Evolutionary conservation across 1,140 invertebrate species (phyloP).

Genomic region (Pachyrhynchus sulphureomaculatus): DNA sequence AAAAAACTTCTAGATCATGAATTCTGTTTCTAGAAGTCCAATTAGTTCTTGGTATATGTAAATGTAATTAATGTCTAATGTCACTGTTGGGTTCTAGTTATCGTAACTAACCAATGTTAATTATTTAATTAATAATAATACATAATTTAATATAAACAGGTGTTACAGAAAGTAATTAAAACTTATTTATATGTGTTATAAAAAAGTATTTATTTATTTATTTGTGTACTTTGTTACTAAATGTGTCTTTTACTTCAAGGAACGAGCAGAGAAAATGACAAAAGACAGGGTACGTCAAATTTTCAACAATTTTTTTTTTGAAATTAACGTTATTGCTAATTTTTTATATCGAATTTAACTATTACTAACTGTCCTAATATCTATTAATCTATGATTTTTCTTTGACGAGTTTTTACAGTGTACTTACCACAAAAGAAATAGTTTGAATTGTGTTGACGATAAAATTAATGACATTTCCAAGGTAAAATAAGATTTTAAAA

Average conservation of each 20-base stretch:
- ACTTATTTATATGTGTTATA: conserved; percentile 9
- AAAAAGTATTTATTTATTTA: conserved; percentile 21
- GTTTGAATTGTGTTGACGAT: no score
- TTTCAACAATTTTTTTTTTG: conserved; percentile 9
- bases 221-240: conserved; percentile 38
- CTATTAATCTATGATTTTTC: background rate
- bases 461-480: no score
- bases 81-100: no score
- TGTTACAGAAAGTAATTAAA: background rate
- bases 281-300: conserved; percentile 50
- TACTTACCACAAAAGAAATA: no score
- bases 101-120: no score
- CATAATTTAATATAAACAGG: no score
- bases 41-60: no score
- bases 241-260: conserved; percentile 46
- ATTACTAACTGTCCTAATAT: conserved; percentile 5
- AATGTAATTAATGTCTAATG: no score
- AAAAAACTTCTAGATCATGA: no score
- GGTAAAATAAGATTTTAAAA: no score
- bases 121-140: no score
- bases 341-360: conserved; percentile 14
- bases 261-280: conserved; percentile 47
- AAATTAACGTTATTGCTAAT: conserved; percentile 2
- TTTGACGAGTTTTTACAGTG: conserved; percentile 2
- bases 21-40: no score